Evolutionary conservation across 37 sponge, comb jelly and placozoan genomes (phyloP), one percentile per base, ranked within the genome.

Genomic region (Crambe crambe): DNA sequence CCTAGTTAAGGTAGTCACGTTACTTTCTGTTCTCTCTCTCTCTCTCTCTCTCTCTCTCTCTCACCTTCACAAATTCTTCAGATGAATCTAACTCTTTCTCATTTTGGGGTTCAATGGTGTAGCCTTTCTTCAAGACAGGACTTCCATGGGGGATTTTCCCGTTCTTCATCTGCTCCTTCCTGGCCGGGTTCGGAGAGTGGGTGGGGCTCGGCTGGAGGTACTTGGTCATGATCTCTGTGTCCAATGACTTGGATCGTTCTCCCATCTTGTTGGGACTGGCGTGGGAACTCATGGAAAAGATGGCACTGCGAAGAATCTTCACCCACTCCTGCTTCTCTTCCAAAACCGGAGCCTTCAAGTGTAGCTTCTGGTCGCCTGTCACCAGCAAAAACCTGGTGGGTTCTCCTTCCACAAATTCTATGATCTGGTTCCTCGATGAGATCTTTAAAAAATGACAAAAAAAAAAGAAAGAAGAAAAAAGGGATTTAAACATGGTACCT

Each of bases 341-440:
- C 1, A 77, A 18, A 3, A 70, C 32, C 30, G 58, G 29, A 25
- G 77, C 63, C 51, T 70, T 74, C 56, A 84, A 76, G 38, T 80
- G 64, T 0, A 87, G 47, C 2, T 37, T 38, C 17, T 91, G 87
- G 40, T 91, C 91, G 31, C 39, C 60, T 1, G 73, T 43, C 8
- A 80, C 44, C 20, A 91, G 37, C 4, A 57, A 36, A 51, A 91
- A 91, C 73, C 86, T 91, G 80, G 56, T 81, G 30, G 75, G 79
- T 21, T 83, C 89, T 41, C 69, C 76, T 60, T 88, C 88, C 25
- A 76, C 34, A 38, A 77, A 64, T 51, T 88, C 88, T 2, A 72
- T 26, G 15, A 81, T 37, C 39, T 81, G 77, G 17, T 77, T 37
- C 58, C 54, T 65, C 12, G 39, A 34, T 15, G 80, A 37, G 3